Conservation (phyloP, 2,888 invertebrate species). For the Cerastoderma edule region DNA sequence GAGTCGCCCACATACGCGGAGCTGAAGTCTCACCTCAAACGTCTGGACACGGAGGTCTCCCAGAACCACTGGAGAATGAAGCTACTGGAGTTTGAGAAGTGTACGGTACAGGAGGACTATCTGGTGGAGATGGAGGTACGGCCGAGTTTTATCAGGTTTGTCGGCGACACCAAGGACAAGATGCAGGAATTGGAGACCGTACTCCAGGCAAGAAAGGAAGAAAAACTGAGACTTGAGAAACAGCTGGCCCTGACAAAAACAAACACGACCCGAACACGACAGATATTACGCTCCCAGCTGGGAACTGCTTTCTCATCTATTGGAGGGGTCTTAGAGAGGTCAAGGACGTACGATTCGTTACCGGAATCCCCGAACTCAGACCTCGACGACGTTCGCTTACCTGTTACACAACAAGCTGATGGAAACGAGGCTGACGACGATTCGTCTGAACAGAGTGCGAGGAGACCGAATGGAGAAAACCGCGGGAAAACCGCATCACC, state of each 20-base stretch:
- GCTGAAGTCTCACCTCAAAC: conserved; percentile 52
- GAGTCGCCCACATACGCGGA: conserved; percentile 52
- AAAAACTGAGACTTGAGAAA: conserved; percentile 68
- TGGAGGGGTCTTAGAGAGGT: no score
- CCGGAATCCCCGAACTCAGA: conserved; percentile 24
- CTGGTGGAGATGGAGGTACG: conserved; percentile 73
- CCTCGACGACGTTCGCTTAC: conserved; percentile 12
- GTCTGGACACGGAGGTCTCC: conserved; percentile 61
- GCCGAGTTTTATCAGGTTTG: conserved; percentile 77
- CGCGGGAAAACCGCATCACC: not conserved
- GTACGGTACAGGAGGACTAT: conserved; percentile 74
- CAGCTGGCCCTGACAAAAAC: conserved; percentile 66
- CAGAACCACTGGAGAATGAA: conserved; percentile 67
- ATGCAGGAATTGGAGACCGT: conserved; percentile 63
- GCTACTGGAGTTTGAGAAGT: conserved; percentile 72
- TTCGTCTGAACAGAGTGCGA: conserved; percentile 11
- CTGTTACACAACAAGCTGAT: conserved; percentile 22
- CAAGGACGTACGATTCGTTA: conserved; percentile 35
- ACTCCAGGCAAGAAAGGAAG: conserved; percentile 55
- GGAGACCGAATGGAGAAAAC: conserved; percentile 1
- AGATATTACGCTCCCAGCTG: conserved; percentile 64
- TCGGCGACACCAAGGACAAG: conserved; percentile 67
- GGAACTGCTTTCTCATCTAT: conserved; percentile 37
- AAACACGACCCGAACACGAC: conserved; percentile 68
- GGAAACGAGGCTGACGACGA: conserved; percentile 55